Conservation (phyloP, 2,113 vertebrate genomes). For the Antigone vipio region DNA sequence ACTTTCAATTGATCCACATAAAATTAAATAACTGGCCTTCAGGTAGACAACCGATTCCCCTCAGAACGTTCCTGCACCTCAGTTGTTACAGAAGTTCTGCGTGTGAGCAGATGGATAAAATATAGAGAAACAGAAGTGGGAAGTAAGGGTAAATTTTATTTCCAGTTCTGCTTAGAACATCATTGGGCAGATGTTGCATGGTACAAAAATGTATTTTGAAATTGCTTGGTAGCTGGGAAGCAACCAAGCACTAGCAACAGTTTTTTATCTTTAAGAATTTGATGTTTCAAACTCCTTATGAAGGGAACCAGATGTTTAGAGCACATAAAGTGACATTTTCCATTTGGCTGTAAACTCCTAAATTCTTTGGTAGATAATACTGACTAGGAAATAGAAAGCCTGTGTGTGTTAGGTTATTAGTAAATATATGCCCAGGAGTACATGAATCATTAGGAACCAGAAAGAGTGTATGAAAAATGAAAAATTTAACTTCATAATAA, state of each 20-base stretch:
- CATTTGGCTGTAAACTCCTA: neutral
- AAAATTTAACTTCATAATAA: neutral
- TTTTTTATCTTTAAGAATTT: neutral
- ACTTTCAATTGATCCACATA: neutral
- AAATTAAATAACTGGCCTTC: neutral
- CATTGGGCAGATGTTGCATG: neutral
- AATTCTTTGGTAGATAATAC: neutral
- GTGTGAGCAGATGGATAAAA: neutral
- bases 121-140: neutral
- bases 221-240: neutral
- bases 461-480: neutral
- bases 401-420: neutral
- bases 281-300: neutral
- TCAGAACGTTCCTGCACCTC: neutral
- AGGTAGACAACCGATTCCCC: neutral
- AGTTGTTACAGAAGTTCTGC: neutral
- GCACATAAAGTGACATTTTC: neutral
- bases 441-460: neutral
- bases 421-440: neutral
- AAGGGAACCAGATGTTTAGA: neutral
- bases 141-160: neutral
- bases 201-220: neutral
- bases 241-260: neutral
- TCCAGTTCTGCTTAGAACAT: neutral
- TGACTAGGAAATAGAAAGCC: neutral